Percentiles rank a stretch among this genome's conserved stretches.
Conservation (phyloP, 2,113 vertebrate genomes). For the Syrmaticus mikado region DNA sequence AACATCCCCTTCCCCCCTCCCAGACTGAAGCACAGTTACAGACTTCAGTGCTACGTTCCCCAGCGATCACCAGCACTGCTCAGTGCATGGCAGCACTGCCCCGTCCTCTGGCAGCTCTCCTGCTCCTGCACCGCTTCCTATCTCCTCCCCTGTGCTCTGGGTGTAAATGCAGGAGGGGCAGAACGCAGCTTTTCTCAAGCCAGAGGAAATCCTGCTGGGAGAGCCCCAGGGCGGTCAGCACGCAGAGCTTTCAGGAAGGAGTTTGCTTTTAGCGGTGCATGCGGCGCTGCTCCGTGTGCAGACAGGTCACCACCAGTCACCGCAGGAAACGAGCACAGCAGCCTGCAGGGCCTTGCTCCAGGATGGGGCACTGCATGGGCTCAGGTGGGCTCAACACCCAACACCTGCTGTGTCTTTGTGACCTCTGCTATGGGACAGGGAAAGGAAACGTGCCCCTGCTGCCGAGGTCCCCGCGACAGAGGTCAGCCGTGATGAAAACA, state of each 20-base stretch:
- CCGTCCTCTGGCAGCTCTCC: accelerated
- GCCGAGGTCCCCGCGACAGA: accelerated
- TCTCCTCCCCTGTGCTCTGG: accelerated
- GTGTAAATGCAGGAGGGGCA: too few relatives aligned
- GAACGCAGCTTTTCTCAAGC: neutral
- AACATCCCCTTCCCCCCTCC: neutral
- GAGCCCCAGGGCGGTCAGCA: accelerated
- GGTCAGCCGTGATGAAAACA: too few relatives aligned
- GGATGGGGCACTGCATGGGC: too few relatives aligned
- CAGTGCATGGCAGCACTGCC: accelerated
- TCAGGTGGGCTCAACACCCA: neutral
- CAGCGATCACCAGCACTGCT: neutral
- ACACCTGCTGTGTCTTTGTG: neutral
- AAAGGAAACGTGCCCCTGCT: neutral
- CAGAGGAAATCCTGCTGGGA: neutral
- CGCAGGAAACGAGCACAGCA: neutral
- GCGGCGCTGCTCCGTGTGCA: neutral
- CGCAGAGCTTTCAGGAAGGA: neutral
- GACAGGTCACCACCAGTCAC: neutral
- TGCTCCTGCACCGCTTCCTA: neutral
- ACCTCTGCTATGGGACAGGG: neutral
- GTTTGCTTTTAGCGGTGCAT: accelerated
- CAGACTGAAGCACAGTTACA: too few relatives aligned
- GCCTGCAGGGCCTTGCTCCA: neutral
- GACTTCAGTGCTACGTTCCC: neutral